Percentiles rank a stretch among this genome's conserved stretches.
Conservation (phyloP, 1,140 invertebrate species). For the Anadara kagoshimensis region DNA sequence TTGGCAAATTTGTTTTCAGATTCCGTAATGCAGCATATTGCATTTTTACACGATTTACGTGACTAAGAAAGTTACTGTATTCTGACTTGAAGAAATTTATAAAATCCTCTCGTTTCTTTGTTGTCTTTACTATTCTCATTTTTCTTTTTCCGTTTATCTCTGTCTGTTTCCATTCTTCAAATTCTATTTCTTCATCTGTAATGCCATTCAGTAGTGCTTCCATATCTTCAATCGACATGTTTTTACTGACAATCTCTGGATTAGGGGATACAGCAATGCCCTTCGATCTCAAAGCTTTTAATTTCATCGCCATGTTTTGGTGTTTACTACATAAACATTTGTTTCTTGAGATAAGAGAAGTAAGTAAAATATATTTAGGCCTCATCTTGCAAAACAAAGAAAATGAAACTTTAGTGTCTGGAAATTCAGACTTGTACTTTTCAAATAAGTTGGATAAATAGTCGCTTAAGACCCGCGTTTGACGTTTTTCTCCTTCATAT, state of each 20-base stretch:
- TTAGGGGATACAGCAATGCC: constrained; percentile 13
- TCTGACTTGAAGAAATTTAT: background rate
- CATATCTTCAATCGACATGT: constrained; percentile 6
- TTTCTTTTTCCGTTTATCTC: constrained; percentile 26
- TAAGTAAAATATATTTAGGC: constrained; percentile 22
- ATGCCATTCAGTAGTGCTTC: background rate
- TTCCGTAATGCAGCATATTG: constrained; percentile 28
- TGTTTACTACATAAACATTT: constrained; percentile 41
- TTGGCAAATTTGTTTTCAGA: background rate
- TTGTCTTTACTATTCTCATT: constrained; percentile 26
- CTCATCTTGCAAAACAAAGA: constrained; percentile 21
- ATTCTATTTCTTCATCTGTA: constrained; percentile 7
- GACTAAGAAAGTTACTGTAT: constrained; percentile 22
- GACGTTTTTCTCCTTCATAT: background rate
- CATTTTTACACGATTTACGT: constrained; percentile 14
- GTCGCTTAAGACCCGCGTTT: constrained; percentile 17
- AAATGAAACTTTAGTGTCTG: constrained; percentile 5
- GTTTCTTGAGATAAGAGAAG: constrained; percentile 18
- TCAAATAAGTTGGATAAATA: constrained; percentile 28
- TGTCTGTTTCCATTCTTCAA: constrained; percentile 32
- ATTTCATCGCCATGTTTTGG: constrained; percentile 33
- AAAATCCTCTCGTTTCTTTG: constrained; percentile 20
- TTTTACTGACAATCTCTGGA: constrained; percentile 28
- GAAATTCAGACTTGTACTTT: constrained; percentile 22
- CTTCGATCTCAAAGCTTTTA: constrained; percentile 12